Conservation (phyloP, 2,888 invertebrate genomes). For the Sesia bembeciformis region DNA sequence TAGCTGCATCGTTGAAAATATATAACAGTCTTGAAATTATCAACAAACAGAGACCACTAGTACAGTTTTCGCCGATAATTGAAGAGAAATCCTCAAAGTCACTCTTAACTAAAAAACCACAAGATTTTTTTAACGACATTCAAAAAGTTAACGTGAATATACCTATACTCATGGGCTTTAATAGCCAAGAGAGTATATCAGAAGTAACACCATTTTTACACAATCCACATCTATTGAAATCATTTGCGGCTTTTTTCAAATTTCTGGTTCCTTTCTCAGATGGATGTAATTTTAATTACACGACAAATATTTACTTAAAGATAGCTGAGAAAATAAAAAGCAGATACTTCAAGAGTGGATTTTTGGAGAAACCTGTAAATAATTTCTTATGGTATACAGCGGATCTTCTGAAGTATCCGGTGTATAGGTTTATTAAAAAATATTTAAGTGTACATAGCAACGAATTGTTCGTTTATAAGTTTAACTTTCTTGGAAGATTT, state of each 20-base stretch:
- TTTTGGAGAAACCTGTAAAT: constrained; percentile 36
- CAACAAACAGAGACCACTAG: constrained; percentile 45
- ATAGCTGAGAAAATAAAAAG: constrained; percentile 38
- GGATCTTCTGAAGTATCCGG: constrained; percentile 56
- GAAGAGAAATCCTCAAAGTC: constrained; percentile 30
- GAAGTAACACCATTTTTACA: constrained; percentile 56
- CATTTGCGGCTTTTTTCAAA: constrained; percentile 39
- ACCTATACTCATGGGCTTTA: constrained; percentile 64
- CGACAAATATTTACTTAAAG: constrained; percentile 28
- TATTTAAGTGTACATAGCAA: constrained; percentile 21
- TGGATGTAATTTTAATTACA: constrained; percentile 38
- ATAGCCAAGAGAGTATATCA: constrained; percentile 63
- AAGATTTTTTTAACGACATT: constrained; percentile 18
- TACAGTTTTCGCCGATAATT: constrained; percentile 51
- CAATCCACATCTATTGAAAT: constrained; percentile 40
- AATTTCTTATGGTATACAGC: constrained; percentile 50
- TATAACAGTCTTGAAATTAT: constrained; percentile 41
- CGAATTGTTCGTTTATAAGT: constrained; percentile 55
- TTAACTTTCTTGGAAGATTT: constrained; percentile 55
- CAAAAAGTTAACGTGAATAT: constrained; percentile 19
- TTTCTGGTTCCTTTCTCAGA: constrained; percentile 55
- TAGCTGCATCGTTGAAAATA: constrained; percentile 37
- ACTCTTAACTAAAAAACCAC: constrained; percentile 25
- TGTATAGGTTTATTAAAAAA: constrained; percentile 50
- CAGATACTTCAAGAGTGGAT: constrained; percentile 39